Percentiles rank a stretch among this genome's conserved stretches.
Evolutionary conservation across 2,797 vertebrate species (phyloP).

Genomic region (Loriculus beryllinus): DNA sequence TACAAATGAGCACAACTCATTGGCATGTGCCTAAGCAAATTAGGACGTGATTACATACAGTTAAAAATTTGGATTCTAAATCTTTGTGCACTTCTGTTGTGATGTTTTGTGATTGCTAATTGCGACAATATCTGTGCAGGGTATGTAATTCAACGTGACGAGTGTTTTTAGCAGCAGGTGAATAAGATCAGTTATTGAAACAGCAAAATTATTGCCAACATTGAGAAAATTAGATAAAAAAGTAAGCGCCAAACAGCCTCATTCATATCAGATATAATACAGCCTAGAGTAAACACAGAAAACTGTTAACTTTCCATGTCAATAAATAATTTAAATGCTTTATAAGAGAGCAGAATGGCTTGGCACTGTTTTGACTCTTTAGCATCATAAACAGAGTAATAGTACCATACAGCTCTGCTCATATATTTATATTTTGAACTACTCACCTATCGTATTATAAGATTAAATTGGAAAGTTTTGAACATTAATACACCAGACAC

Average conservation of each 20-base stretch:
- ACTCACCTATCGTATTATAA: not conserved
- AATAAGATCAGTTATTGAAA: constrained; percentile 42
- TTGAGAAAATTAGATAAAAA: constrained; percentile 46
- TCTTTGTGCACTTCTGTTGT: constrained; percentile 39
- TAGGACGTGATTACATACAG: not conserved
- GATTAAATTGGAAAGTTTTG: not conserved
- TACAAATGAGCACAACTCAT: not conserved
- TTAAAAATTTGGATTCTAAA: constrained; percentile 31
- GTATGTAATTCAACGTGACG: constrained; percentile 33
- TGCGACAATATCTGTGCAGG: constrained; percentile 13
- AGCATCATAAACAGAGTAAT: not conserved
- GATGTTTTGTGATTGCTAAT: constrained; percentile 54
- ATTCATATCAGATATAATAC: constrained; percentile 2
- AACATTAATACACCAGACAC: not conserved
- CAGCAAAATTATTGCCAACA: constrained; percentile 33
- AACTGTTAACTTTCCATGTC: not conserved
- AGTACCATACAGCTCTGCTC: not conserved
- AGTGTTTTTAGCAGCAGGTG: constrained; percentile 56
- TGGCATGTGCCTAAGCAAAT: not conserved
- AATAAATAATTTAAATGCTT: constrained; percentile 48
- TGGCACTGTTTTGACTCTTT: not conserved
- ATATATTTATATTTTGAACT: not conserved
- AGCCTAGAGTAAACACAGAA: not conserved
- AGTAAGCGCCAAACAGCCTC: constrained; percentile 8
- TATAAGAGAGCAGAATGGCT: not conserved